Evolutionary conservation across 2,797 vertebrate species (phyloP).

Genomic region (Rhabdophis nuchalis): DNA sequence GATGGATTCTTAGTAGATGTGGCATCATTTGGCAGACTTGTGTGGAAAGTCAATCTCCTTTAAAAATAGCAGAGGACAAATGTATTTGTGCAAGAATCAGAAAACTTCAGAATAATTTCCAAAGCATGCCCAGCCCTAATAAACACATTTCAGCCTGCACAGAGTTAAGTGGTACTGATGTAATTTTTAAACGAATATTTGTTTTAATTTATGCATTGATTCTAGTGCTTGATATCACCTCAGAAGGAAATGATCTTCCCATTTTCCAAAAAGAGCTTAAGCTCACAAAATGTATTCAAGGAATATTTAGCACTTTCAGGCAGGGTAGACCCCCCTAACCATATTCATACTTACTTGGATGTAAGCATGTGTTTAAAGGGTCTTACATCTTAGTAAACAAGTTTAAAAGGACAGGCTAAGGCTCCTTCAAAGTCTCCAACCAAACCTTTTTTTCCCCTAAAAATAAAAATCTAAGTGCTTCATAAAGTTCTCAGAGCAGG

Average conservation of each 20-base stretch:
- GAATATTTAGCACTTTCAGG: background rate
- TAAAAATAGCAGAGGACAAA: background rate
- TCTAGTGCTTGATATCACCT: background rate
- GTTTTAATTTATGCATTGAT: background rate
- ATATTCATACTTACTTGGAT: background rate
- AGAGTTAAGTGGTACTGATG: background rate
- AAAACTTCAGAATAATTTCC: background rate
- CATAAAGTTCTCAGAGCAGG: background rate
- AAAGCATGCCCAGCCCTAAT: background rate
- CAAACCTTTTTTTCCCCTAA: background rate
- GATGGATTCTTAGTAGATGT: background rate
- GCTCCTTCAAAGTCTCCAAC: background rate
- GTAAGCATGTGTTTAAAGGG: background rate
- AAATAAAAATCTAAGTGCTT: background rate
- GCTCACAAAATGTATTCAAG: background rate
- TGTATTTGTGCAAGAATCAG: background rate
- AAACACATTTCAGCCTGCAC: background rate
- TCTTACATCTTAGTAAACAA: background rate
- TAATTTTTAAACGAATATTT: background rate
- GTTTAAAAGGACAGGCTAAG: background rate
- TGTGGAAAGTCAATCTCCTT: background rate
- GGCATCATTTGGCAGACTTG: background rate
- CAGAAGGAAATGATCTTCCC: background rate
- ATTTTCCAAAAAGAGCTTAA: background rate
- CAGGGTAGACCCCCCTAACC: background rate